Conservation (phyloP, 2,113 vertebrate species). For the Nematolebias whitei region DNA sequence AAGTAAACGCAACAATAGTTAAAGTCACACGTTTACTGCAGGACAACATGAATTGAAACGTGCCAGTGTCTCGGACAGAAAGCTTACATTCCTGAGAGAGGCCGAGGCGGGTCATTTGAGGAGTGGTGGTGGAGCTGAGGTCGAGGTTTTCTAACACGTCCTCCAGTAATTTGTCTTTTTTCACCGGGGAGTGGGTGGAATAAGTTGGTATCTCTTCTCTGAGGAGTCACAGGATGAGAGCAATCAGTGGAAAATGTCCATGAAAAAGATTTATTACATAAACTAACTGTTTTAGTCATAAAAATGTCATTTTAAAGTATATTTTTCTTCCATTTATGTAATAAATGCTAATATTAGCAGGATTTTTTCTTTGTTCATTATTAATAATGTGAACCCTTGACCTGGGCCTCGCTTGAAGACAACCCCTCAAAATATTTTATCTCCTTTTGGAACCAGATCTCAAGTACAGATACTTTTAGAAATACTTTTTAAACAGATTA, state of each 20-base stretch:
- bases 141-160: slow-evolving; percentile 90
- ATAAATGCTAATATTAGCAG: too few relatives aligned
- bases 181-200: slow-evolving; percentile 77
- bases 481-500: background rate
- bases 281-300: too few relatives aligned
- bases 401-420: too few relatives aligned
- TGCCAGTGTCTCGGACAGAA: background rate
- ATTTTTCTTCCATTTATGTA: too few relatives aligned
- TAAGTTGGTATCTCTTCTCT: slow-evolving; percentile 80
- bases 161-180: slow-evolving; percentile 84
- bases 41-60: rapidly evolving
- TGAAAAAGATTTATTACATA: background rate
- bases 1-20: background rate
- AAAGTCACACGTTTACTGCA: background rate
- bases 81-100: slow-evolving; percentile 87
- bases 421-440: too few relatives aligned
- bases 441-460: too few relatives aligned
- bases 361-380: too few relatives aligned
- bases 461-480: too few relatives aligned
- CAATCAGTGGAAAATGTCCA: slow-evolving; percentile 9
- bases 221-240: slow-evolving; percentile 48
- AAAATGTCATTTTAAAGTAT: too few relatives aligned
- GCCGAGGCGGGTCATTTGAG: slow-evolving; percentile 81
- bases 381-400: too few relatives aligned
- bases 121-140: slow-evolving; percentile 81